Conservation (phyloP, 2,888 invertebrate genomes). For the Hyppa rectilinea region DNA sequence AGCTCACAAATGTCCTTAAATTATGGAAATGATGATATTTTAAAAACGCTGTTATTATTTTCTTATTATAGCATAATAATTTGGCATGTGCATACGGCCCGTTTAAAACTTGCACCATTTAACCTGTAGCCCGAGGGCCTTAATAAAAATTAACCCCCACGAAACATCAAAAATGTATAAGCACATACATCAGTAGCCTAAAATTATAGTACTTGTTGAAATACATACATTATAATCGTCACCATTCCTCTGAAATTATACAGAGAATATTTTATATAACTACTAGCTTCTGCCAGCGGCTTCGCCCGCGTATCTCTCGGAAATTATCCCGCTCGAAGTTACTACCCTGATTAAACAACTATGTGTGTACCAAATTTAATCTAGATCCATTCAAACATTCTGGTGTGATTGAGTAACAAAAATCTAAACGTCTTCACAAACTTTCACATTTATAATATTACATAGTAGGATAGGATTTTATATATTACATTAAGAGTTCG, state of each 20-base stretch:
- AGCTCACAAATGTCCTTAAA: neutral
- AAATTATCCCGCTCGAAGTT: too few species aligned
- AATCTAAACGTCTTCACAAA: too few species aligned
- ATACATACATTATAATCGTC: neutral
- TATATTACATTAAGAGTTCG: too few species aligned
- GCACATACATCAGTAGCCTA: neutral
- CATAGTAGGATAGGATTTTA: too few species aligned
- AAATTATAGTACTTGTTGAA: constrained; percentile 4
- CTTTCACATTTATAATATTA: too few species aligned
- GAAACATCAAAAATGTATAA: constrained; percentile 3
- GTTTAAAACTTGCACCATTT: neutral
- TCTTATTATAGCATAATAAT: constrained; percentile 15
- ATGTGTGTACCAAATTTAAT: too few species aligned
- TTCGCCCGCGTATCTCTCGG: too few species aligned
- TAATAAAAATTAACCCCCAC: neutral
- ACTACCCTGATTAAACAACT: too few species aligned
- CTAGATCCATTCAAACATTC: too few species aligned
- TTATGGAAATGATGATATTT: neutral
- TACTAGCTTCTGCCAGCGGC: too few species aligned
- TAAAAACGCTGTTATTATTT: neutral
- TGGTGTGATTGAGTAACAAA: too few species aligned
- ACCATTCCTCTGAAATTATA: neutral
- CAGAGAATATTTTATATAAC: neutral
- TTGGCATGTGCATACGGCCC: neutral
- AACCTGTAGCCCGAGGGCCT: neutral